phyloP scores from a whole-genome alignment of 1,140 invertebrate species.

The Drosophila obscura region DNA sequence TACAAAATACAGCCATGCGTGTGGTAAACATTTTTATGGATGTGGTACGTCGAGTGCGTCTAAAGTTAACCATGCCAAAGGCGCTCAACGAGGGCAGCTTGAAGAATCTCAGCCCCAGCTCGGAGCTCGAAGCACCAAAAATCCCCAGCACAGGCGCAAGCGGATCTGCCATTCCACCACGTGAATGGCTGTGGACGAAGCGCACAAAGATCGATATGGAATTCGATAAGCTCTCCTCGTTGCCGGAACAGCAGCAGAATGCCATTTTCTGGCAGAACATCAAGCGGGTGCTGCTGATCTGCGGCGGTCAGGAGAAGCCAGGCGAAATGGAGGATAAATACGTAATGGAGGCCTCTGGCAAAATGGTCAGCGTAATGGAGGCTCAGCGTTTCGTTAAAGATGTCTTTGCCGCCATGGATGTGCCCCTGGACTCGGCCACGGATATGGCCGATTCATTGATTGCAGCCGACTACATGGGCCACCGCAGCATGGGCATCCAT shows the following conservation, averaged over 20 bases:
- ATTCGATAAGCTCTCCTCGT: neutral
- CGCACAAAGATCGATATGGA: neutral
- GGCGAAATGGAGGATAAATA: neutral
- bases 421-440: constrained; percentile 85
- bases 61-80: neutral
- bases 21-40: constrained; percentile 25
- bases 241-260: neutral
- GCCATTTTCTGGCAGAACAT: constrained; percentile 41
- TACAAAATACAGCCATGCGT: constrained; percentile 15
- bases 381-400: constrained; percentile 49
- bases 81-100: neutral
- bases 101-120: too few species aligned
- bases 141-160: neutral
- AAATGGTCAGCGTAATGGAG: constrained; percentile 36
- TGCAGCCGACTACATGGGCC: constrained; percentile 92
- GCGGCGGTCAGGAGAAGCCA: constrained; percentile 16
- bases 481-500: constrained; percentile 92
- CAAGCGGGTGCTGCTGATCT: constrained; percentile 16
- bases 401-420: constrained; percentile 46
- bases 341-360: neutral
- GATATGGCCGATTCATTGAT: constrained; percentile 90
- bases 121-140: neutral
- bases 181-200: neutral
- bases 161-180: neutral
- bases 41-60: constrained; percentile 22